phyloP scores from a whole-genome alignment of 2,797 vertebrate species.

The Sandelia bainsii region DNA sequence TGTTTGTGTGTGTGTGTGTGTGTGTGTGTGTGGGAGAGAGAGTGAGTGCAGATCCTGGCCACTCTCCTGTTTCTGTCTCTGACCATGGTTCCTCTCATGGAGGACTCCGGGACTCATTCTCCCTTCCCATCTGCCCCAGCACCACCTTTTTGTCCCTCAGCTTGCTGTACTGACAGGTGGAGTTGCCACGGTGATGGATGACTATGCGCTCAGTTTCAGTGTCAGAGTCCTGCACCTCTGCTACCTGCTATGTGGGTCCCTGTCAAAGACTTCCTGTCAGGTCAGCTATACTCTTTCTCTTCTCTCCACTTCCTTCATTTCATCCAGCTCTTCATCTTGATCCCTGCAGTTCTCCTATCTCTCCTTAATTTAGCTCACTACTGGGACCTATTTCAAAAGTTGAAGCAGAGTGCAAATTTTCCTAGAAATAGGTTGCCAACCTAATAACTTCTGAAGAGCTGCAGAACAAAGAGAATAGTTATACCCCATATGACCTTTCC shows the following conservation, averaged over 20 bases:
- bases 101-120: constrained; percentile 66
- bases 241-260: constrained; percentile 75
- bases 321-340: constrained; percentile 48
- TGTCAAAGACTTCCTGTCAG: constrained; percentile 79
- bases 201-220: constrained; percentile 76
- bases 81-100: constrained; percentile 57
- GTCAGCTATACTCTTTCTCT: constrained; percentile 56
- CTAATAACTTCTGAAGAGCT: constrained; percentile 40
- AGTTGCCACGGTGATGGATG: constrained; percentile 83
- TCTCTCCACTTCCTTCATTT: constrained; percentile 19
- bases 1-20: constrained; percentile 8
- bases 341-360: constrained; percentile 26
- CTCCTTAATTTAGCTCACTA: constrained; percentile 61
- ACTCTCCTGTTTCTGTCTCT: constrained; percentile 52
- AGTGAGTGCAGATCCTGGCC: constrained; percentile 52
- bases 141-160: constrained; percentile 65
- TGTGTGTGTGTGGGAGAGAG: constrained; percentile 8
- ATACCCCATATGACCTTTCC: neutral
- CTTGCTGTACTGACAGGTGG: constrained; percentile 75
- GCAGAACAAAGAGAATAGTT: constrained; percentile 43
- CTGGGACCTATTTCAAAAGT: constrained; percentile 59
- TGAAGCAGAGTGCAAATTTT: constrained; percentile 32
- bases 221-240: constrained; percentile 78
- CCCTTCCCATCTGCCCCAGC: constrained; percentile 83
- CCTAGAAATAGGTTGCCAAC: constrained; percentile 50